Evolutionary conservation across 2,113 vertebrate species (phyloP).

Genomic region (Proteles cristata): DNA sequence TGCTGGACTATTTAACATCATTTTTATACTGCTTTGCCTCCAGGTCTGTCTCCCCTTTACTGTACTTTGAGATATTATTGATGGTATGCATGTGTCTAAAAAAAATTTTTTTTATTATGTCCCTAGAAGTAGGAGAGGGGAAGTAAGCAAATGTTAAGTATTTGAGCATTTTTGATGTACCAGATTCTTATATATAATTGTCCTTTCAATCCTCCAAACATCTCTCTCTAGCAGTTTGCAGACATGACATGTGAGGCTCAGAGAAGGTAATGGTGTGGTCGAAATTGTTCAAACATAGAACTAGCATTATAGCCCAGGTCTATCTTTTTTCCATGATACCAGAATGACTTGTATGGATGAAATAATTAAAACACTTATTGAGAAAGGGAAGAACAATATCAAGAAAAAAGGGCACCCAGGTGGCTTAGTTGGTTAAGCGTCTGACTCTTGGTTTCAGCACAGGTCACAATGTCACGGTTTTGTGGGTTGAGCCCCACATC

Average conservation of each 20-base stretch:
- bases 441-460: too few species aligned
- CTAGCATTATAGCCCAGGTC: not conserved
- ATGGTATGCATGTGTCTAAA: not conserved
- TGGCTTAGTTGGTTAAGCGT: too few species aligned
- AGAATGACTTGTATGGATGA: not conserved
- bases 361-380: not conserved
- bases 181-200: conserved; percentile 5
- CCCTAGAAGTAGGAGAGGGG: not conserved
- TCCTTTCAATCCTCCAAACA: conserved; percentile 21
- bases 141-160: conserved; percentile 14
- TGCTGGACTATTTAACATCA: not conserved
- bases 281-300: not conserved
- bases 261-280: not conserved
- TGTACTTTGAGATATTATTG: not conserved
- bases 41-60: not conserved
- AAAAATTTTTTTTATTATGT: not conserved
- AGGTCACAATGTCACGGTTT: too few species aligned
- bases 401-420: not conserved
- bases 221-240: conserved; percentile 7
- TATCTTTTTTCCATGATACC: not conserved
- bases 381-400: not conserved
- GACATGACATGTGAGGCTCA: conserved; percentile 9
- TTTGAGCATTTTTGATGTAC: not conserved
- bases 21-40: conserved; percentile 1
- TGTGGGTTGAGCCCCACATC: too few species aligned